phyloP scores from a whole-genome alignment of 1,140 invertebrate genomes.

The Aphidius gifuensis region DNA sequence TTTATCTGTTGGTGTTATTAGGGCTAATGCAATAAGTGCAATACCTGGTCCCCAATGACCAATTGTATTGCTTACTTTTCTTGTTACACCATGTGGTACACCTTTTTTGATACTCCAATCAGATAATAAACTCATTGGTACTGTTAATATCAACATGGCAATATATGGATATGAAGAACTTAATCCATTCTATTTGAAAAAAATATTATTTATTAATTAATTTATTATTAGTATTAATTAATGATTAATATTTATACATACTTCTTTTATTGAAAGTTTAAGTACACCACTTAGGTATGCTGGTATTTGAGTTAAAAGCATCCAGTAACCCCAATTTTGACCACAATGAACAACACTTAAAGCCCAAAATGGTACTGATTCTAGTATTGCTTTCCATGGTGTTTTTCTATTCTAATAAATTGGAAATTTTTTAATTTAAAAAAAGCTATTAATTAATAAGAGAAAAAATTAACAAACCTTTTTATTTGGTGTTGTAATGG shows the following conservation, averaged over 20 bases:
- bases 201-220: conserved; percentile 14
- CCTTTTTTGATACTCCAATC: conserved; percentile 62
- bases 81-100: conserved; percentile 53
- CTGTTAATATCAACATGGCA: conserved; percentile 67
- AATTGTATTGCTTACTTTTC: conserved; percentile 67
- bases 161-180: conserved; percentile 78
- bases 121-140: conserved; percentile 63
- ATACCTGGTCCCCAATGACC: conserved; percentile 54
- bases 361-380: conserved; percentile 78
- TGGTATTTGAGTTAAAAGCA: conserved; percentile 85
- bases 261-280: conserved; percentile 71
- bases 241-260: conserved; percentile 33
- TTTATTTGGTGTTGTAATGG: background rate
- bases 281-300: conserved; percentile 84
- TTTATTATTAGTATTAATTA: conserved; percentile 14
- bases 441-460: conserved; percentile 27
- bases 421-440: background rate
- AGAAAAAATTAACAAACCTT: background rate
- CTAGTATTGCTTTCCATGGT: conserved; percentile 76
- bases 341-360: conserved; percentile 79
- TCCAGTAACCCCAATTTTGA: conserved; percentile 93
- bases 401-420: conserved; percentile 48
- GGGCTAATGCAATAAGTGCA: conserved; percentile 46
- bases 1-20: conserved; percentile 28
- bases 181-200: conserved; percentile 65